These are phyloP conservation scores for Artemisiospiza belli DNA, from an alignment of 2,113 vertebrate species.

Conservation along the genomic window DNA sequence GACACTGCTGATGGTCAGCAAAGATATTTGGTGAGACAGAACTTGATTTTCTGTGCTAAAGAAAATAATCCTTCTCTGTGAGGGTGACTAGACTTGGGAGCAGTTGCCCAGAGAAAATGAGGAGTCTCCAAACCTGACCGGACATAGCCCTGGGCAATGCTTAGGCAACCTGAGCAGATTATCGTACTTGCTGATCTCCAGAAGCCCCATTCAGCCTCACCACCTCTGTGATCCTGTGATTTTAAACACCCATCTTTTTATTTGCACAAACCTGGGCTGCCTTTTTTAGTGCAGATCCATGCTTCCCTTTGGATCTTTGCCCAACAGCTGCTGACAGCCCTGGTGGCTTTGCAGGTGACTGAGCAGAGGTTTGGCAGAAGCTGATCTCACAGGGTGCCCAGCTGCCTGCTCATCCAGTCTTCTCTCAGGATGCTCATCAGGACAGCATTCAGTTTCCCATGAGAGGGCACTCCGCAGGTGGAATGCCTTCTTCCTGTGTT, in stretches of 20 bases:
- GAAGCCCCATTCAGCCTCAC: neutral
- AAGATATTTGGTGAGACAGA: neutral
- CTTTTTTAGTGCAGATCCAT: neutral
- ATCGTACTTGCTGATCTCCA: neutral
- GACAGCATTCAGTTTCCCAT: neutral
- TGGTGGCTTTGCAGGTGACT: slow-evolving; percentile 11
- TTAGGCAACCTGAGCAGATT: neutral
- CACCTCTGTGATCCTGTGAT: neutral
- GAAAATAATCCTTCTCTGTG: neutral
- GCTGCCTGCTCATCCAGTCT: neutral
- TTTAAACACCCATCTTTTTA: neutral
- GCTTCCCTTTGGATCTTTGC: neutral
- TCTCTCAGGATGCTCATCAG: neutral
- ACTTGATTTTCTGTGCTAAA: neutral
- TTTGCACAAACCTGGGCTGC: neutral
- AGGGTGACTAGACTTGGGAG: neutral
- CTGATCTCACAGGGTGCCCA: neutral
- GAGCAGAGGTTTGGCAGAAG: neutral
- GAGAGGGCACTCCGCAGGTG: neutral
- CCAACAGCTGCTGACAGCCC: neutral
- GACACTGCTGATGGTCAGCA: neutral
- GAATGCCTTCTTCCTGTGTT: neutral
- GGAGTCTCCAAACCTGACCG: neutral
- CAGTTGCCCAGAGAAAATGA: neutral
- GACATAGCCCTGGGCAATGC: neutral